Conservation (phyloP, 2,888 invertebrate species). For the Leucoptera coffeella region DNA sequence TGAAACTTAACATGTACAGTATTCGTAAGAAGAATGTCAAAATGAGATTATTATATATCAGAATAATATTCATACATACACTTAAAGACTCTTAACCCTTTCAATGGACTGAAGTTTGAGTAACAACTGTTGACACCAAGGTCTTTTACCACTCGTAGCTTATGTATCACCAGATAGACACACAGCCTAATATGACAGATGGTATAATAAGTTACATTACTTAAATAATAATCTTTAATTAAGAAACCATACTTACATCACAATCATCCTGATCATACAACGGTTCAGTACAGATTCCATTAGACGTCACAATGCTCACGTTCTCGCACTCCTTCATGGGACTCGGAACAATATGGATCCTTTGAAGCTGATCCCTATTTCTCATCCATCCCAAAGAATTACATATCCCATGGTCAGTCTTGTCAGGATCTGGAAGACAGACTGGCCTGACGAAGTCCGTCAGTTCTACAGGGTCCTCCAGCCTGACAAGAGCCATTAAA, state of each 20-base stretch:
- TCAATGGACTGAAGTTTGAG: too few species aligned
- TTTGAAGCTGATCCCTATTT: conserved; percentile 74
- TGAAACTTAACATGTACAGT: too few species aligned
- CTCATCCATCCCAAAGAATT: conserved; percentile 84
- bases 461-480: conserved; percentile 67
- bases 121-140: too few species aligned
- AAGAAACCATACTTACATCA: conserved; percentile 73
- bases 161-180: too few species aligned
- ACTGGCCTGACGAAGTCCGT: conserved; percentile 81
- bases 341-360: conserved; percentile 70
- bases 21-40: too few species aligned
- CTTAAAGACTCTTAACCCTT: too few species aligned
- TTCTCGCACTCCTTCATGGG: conserved; percentile 81
- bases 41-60: too few species aligned
- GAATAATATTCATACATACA: too few species aligned
- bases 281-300: conserved; percentile 78
- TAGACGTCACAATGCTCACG: conserved; percentile 75
- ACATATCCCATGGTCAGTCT: conserved; percentile 44
- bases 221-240: too few species aligned
- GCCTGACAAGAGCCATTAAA: conserved; percentile 71
- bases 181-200: too few species aligned
- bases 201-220: too few species aligned
- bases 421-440: conserved; percentile 63
- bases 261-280: conserved; percentile 75
- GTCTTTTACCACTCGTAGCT: too few species aligned